Base-by-base conservation (phyloP, 37 sponge, comb jelly and placozoan species). In the Geodia barretti region DNA sequence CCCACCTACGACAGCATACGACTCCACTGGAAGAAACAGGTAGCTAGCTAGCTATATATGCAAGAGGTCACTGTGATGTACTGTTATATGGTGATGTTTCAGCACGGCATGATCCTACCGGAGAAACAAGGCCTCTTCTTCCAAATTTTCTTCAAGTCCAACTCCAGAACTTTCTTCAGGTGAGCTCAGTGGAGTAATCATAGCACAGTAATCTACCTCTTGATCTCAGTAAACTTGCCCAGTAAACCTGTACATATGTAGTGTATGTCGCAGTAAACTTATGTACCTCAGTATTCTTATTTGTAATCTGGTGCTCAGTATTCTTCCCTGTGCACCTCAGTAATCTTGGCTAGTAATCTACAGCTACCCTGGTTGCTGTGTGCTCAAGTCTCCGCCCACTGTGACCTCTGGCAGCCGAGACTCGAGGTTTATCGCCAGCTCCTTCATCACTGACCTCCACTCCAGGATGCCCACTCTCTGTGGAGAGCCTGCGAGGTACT, bases 1-100 rank as follows among this genome's bases (percentile, higher is more conserved):
- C 62, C 67, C 0, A 83, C 76, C 42, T 86, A 93, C 63, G 79
- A 93, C 42, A 40, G 38, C n/a, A 32, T 93, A 33, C 77, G 90
- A 70, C 83, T 88, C 26, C 83, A 92, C 74, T 92, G 93, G 93
- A 92, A 92, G 82, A 92, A 92, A 81, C 85, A 92, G 80, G 92
- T 92, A 30, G n/a, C n/a, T n/a, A n/a, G n/a, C n/a, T n/a, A n/a
- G n/a, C n/a, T n/a, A n/a, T n/a, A n/a, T n/a, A n/a, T n/a, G n/a
- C n/a, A n/a, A n/a, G n/a, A n/a, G n/a, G n/a, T n/a, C n/a, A n/a
- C n/a, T n/a, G n/a, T n/a, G n/a, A n/a, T n/a, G n/a, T n/a, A 37
- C 35, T 0, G 41, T 1, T 35, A 31, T 74, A 20, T 41, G 33
- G 63, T 3, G 64, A 23, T 1, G 58, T 47, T 64, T 5, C 65